Conservation (phyloP, 35 echinoderm and acorn worm species). For the Anneissia japonica region DNA sequence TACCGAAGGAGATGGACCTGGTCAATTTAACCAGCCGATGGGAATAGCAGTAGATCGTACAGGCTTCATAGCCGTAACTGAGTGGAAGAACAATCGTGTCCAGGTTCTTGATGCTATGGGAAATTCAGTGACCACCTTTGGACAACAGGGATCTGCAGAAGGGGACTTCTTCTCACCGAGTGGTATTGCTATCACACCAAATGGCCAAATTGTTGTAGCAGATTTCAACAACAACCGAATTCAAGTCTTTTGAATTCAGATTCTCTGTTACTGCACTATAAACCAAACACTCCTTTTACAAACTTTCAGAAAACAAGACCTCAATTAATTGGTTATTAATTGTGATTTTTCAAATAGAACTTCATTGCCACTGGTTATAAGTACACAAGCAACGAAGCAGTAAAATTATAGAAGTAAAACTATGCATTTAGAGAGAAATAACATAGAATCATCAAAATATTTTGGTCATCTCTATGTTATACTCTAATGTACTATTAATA, state of each 20-base stretch:
- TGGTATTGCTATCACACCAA: conserved; percentile 4
- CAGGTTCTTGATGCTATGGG: conserved; percentile 24
- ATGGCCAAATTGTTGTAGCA: conserved; percentile 7
- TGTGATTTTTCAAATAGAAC: too few relatives aligned
- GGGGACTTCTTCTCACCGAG: conserved; percentile 11
- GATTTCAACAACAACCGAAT: conserved; percentile 29
- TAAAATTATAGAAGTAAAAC: too few relatives aligned
- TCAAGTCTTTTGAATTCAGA: conserved; percentile 22
- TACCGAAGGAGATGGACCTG: conserved; percentile 4
- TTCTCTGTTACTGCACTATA: too few relatives aligned
- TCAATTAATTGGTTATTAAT: too few relatives aligned
- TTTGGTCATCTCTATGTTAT: too few relatives aligned
- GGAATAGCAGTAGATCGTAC: conserved; percentile 16
- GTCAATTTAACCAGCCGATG: conserved; percentile 8
- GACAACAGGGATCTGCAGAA: neutral
- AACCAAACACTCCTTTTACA: too few relatives aligned
- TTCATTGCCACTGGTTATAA: too few relatives aligned
- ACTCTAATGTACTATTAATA: too few relatives aligned
- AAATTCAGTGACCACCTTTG: conserved; percentile 11
- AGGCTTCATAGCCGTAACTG: conserved; percentile 23
- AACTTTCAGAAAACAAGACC: too few relatives aligned
- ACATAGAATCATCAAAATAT: too few relatives aligned
- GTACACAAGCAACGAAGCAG: too few relatives aligned
- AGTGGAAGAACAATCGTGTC: conserved; percentile 27
- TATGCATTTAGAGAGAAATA: too few relatives aligned